Conservation (phyloP, 37 sponge, comb jelly and placozoan species). For the Tethya wilhelma region DNA sequence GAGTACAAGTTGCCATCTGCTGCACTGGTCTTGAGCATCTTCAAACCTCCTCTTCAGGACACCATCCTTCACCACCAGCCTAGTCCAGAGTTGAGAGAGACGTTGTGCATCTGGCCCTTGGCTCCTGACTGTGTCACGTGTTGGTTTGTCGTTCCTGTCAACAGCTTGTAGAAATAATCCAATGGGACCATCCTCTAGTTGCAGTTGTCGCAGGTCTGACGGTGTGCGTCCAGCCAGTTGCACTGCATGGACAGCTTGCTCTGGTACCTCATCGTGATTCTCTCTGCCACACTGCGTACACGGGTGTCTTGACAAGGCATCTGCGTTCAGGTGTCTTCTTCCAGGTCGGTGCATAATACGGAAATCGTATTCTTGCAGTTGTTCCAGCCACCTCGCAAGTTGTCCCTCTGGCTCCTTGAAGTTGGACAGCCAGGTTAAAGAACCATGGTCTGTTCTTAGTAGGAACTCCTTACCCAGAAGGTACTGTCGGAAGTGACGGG, state of each 20-base stretch:
- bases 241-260: background rate
- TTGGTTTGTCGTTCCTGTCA: background rate
- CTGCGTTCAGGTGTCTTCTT: conserved; percentile 23
- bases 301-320: conserved; percentile 23
- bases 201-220: conserved; percentile 11
- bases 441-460: conserved; percentile 35
- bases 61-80: conserved; percentile 29
- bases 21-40: background rate
- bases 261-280: background rate
- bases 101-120: conserved; percentile 16
- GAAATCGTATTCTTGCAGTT: conserved; percentile 21
- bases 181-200: conserved; percentile 16
- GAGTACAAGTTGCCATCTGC: conserved; percentile 23
- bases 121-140: conserved; percentile 8
- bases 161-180: background rate
- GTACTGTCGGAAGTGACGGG: conserved; percentile 33
- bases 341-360: conserved; percentile 45
- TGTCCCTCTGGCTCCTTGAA: conserved; percentile 52
- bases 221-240: background rate
- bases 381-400: conserved; percentile 47
- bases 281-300: conserved; percentile 25
- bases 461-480: conserved; percentile 29
- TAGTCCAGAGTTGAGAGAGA: conserved; percentile 23
- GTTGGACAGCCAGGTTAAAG: conserved; percentile 14
- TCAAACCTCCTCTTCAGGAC: conserved; percentile 18